These are phyloP conservation scores for Cataglyphis hispanica DNA, from an alignment of 1,140 invertebrate genomes.

Conservation along the genomic window DNA sequence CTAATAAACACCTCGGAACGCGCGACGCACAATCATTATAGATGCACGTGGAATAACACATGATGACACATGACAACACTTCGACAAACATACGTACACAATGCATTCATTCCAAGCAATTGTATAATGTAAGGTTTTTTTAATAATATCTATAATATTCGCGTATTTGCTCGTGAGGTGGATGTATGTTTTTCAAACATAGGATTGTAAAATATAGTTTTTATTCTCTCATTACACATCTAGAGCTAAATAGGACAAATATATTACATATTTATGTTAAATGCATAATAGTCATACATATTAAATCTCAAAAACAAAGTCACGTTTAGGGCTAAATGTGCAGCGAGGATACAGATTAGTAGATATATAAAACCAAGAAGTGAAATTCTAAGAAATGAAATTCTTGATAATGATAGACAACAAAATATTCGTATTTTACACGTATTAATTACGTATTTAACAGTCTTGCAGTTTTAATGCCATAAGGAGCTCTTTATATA, in stretches of 20 bases:
- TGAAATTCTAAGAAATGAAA: too few species aligned
- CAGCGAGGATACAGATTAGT: background rate
- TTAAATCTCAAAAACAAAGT: background rate
- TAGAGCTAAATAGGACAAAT: background rate
- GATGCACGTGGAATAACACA: slow-evolving; percentile 14
- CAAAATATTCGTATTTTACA: slow-evolving; percentile 6
- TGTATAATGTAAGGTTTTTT: slow-evolving; percentile 21
- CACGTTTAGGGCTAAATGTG: slow-evolving; percentile 28
- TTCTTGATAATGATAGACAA: background rate
- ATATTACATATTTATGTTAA: background rate
- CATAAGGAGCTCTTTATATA: background rate
- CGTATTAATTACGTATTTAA: background rate
- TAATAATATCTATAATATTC: background rate
- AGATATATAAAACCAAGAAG: background rate
- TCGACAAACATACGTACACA: background rate
- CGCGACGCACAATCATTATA: slow-evolving; percentile 20
- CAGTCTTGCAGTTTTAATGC: slow-evolving; percentile 1
- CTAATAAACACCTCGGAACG: slow-evolving; percentile 15
- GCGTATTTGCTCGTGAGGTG: background rate
- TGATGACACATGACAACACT: slow-evolving; percentile 21
- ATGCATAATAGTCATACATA: background rate
- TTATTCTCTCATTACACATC: slow-evolving; percentile 19
- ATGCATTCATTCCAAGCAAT: slow-evolving; percentile 23
- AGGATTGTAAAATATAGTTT: background rate
- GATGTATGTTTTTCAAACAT: background rate